Conservation (phyloP, 2,113 vertebrate species). For the Petromus typicus region DNA sequence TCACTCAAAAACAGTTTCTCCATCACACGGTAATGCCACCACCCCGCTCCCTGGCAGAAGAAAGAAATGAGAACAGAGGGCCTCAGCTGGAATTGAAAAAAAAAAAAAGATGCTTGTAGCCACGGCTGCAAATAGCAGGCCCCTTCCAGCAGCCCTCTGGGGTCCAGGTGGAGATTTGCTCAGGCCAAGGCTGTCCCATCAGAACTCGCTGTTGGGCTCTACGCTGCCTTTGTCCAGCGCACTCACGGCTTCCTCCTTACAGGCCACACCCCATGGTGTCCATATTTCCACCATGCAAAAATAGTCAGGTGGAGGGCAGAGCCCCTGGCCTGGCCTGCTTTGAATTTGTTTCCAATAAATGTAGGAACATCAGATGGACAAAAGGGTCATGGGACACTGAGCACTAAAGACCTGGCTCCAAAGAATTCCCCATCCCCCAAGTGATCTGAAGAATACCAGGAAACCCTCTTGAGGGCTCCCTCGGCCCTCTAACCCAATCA, state of each 20-base stretch:
- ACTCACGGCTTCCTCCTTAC: background rate
- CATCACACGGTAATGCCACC: conserved; percentile 86
- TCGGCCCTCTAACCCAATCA: background rate
- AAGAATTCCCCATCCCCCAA: background rate
- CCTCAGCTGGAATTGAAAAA: background rate
- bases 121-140: background rate
- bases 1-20: conserved; percentile 88
- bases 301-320: background rate
- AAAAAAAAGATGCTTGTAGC: background rate
- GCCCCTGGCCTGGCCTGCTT: background rate
- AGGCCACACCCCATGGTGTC: background rate
- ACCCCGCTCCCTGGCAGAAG: background rate
- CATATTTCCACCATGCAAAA: background rate
- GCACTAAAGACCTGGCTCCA: background rate
- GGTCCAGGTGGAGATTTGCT: background rate
- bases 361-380: background rate
- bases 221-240: background rate
- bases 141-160: fast-evolving
- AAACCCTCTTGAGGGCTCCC: fast-evolving
- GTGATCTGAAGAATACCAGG: background rate
- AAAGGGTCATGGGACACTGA: background rate
- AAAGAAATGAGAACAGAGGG: background rate
- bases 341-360: background rate
- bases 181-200: background rate
- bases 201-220: background rate